Base-by-base conservation (phyloP, 2,888 invertebrate genomes). In the Diarsia mendica region DNA sequence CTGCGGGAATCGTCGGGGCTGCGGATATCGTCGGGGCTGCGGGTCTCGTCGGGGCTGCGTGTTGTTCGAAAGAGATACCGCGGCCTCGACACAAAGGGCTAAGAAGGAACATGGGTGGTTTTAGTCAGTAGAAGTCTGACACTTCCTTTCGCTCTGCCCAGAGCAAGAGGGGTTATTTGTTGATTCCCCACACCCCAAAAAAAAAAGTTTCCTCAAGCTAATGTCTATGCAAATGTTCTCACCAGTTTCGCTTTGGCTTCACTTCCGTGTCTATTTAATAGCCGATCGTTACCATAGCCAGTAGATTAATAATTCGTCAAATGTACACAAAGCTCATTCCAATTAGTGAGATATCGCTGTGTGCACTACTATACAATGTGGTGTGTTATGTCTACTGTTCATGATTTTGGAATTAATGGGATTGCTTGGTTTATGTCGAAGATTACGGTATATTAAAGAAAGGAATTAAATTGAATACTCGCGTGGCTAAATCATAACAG, bases 271-370 rank as follows among this genome's bases (percentile, higher is more conserved):
- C 44, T 13, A 55, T 49, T 63, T 63, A 53, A 63, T 44, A 49
- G 33, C 23, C 18, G 18, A 33, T 15, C 58, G 11, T 18, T n/a
- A 2, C 33, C n/a, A 61, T 18, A 44, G 44, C 49, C 48, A 66
- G 46, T 70, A 55, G 23, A 74, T 86, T 79, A 82, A 77, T 86
- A 77, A 82, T 79, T 81, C 39, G 69, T 60, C 58, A 58, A 79
- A 72, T 78, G 60, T 75, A 75, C 68, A 79, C 76, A 80, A 67
- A 67, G 74, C 78, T 78, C 77, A 76, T 75, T 75, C 76, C 76
- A 86, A 86, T 85, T 84, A 78, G 70, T 74, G 53, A 44, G 58
- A 61, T 51, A 83, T 70, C 13, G 15, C 23, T 68, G 53, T 44
- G 58, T n/a, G n/a, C n/a, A n/a, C n/a, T n/a, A n/a, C 15, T 44